Evolutionary conservation across 1,140 invertebrate genomes (phyloP).

Genomic region (Chrysomallon squamiferum): DNA sequence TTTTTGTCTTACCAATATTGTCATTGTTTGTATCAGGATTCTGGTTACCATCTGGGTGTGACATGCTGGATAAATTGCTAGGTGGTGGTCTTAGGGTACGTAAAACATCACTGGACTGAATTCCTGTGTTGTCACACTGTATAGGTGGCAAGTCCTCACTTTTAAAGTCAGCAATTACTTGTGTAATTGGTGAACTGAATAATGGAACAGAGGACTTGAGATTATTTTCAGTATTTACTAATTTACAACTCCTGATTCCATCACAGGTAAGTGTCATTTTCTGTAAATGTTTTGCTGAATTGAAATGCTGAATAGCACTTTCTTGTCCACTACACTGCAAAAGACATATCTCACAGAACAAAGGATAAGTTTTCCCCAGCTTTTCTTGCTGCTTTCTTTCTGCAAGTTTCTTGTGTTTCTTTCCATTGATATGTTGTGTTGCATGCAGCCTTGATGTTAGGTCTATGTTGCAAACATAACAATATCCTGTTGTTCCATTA

Average conservation of each 20-base stretch:
- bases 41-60: no score
- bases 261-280: slow-evolving; percentile 9
- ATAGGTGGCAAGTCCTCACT: no score
- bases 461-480: slow-evolving; percentile 31
- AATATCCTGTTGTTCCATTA: slow-evolving; percentile 15
- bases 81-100: no score
- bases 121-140: no score
- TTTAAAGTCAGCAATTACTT: no score
- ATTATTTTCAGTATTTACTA: no score
- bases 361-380: slow-evolving; percentile 4
- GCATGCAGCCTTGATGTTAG: slow-evolving; percentile 27
- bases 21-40: no score
- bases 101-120: no score
- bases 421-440: slow-evolving; percentile 32
- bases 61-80: no score
- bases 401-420: slow-evolving; percentile 24
- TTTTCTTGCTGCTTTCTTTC: slow-evolving; percentile 9
- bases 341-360: slow-evolving; percentile 41
- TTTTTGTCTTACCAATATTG: no score
- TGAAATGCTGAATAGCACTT: slow-evolving; percentile 41
- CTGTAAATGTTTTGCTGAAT: slow-evolving; percentile 39
- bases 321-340: slow-evolving; percentile 41
- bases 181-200: no score
- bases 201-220: no score
- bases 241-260: background rate